Evolutionary conservation across 2,888 invertebrate species (phyloP), one percentile per base, ranked within the genome.

Genomic region (Germaria angustata): DNA sequence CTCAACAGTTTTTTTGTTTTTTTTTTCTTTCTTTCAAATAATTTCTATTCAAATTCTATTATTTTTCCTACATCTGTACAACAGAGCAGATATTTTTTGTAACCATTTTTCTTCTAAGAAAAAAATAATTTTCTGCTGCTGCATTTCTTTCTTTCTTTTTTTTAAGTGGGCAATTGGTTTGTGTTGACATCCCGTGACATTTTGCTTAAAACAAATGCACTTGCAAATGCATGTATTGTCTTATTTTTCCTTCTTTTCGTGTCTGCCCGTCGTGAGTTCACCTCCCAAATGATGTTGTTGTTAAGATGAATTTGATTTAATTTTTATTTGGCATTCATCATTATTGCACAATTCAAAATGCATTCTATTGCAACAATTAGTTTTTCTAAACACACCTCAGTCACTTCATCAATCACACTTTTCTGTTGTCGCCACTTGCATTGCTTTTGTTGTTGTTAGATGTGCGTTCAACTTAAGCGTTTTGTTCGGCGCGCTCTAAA

Each of bases 111-210:
- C n/a, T n/a, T n/a, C 36, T n/a, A 17, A 6, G 36, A 59, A 61
- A 20, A 44, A 5, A 51, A 51, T n/a, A 41, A 41, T 66, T n/a
- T 49, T 53, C 34, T 34, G 11, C 24, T 20, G 5, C 41, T 61
- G 9, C n/a, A n/a, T n/a, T n/a, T 32, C 20, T 22, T 1, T 28
- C 24, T 65, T 53, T 36, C 17, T 39, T 49, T 57, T 34, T 78
- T 75, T 75, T 71, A 76, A 79, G 82, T 79, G 79, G 82, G 72
- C 82, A 79, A 79, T 82, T 82, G 82, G 69, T 82, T 82, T 66
- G 79, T 68, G 82, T 79, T 82, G 82, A 82, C 79, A 82, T 79
- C 65, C 65, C 66, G 53, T 79, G 79, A 79, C 79, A 79, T 82
- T 53, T 76, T 71, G 51, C 66, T 24, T 61, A 76, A 82, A 79